Base-by-base conservation (phyloP, 1,140 invertebrate species). In the Pseudachorutes palmiensis region DNA sequence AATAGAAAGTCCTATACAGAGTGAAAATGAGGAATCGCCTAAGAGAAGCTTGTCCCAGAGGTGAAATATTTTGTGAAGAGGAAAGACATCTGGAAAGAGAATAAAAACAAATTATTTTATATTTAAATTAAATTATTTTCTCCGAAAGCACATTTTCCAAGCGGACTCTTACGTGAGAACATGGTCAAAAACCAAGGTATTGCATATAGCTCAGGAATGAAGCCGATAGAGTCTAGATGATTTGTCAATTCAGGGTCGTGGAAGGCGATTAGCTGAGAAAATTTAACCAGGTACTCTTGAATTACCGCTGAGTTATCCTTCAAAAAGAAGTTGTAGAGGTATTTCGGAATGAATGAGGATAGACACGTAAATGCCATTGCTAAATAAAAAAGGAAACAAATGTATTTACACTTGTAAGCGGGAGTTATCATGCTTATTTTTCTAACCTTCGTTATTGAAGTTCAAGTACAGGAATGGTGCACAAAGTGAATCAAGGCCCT, bases 101-200 rank as follows among this genome's bases (percentile, higher is more conserved):
- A 66, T 64, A 71, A 45, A 28, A 65, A 19, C 31, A 5, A 55
- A 55, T 1, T 1, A n/a, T 51, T 48, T 2, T n/a, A 59, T n/a
- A 14, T 30, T 1, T 36, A 22, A 32, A 12, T 29, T 57, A 58
- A 19, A n/a, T n/a, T n/a, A n/a, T n/a, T n/a, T n/a, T n/a, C n/a
- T n/a, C n/a, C n/a, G n/a, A n/a, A n/a, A n/a, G n/a, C n/a, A n/a
- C n/a, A 12, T 65, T 64, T 65, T n/a, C 51, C 22, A 5, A 48
- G 26, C 28, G 68, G 19, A 19, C 48, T 88, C 90, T 87, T 83
- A 97, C 92, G 96, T 65, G 96, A 97, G 82, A 98, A 99, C 92
- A 98, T 97, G 12, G 97, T 99, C 3, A 99, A 81, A 79, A 99
- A 98, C 97, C 97, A 99, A 0, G 97, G 96, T 78, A 99, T 98